These are phyloP conservation scores for Drosophila paulistorum DNA, from an alignment of 1,140 invertebrate genomes.

Conservation along the genomic window DNA sequence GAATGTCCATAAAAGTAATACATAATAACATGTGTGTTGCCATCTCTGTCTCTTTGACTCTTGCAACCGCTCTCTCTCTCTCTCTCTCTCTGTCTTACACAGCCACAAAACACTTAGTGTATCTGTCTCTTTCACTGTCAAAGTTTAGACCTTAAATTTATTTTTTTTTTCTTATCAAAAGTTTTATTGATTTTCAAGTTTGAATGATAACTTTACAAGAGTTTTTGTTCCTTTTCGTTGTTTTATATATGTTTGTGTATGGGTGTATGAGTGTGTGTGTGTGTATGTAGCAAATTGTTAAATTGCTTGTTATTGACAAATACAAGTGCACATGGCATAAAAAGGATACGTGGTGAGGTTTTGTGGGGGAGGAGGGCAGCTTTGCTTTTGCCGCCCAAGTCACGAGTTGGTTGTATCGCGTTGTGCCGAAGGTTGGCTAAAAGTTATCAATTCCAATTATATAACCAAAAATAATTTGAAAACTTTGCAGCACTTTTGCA, in stretches of 20 bases:
- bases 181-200: constrained; percentile 82
- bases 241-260: background rate
- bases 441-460: constrained; percentile 82
- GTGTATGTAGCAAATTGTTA: constrained; percentile 68
- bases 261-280: constrained; percentile 22
- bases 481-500: constrained; percentile 74
- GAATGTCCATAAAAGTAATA: constrained; percentile 5
- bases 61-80: background rate
- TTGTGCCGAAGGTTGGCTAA: constrained; percentile 37
- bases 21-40: constrained; percentile 13
- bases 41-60: background rate
- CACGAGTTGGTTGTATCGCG: constrained; percentile 31
- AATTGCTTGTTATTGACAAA: constrained; percentile 81
- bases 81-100: background rate
- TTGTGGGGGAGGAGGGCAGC: background rate
- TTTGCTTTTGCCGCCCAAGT: background rate
- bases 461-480: constrained; percentile 82
- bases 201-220: constrained; percentile 80
- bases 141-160: constrained; percentile 8
- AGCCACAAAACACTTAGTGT: background rate
- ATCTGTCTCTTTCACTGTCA: constrained; percentile 7
- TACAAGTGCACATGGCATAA: constrained; percentile 52
- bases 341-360: background rate
- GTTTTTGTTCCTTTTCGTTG: constrained; percentile 51
- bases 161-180: constrained; percentile 58